phyloP scores from a whole-genome alignment of 2,888 invertebrate species.

The Buathra laborator region DNA sequence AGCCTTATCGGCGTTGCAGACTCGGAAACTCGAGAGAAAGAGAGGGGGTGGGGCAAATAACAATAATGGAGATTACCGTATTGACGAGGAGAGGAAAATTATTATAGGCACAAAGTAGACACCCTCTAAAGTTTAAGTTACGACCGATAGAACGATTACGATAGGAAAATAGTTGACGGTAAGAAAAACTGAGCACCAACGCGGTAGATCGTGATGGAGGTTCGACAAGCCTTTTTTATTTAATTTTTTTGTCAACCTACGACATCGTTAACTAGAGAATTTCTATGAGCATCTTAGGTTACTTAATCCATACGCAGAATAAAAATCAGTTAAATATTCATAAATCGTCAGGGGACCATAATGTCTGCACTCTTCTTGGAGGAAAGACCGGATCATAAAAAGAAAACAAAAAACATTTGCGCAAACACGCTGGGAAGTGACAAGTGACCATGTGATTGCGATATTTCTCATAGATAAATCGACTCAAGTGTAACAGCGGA shows the following conservation, averaged over 20 bases:
- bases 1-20: slow-evolving; percentile 30
- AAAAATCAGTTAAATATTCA: neutral
- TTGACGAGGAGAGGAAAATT: neutral
- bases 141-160: neutral
- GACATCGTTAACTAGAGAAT: slow-evolving; percentile 23
- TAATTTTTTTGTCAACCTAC: neutral
- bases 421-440: slow-evolving; percentile 80
- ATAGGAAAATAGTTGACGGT: neutral
- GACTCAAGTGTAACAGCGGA: slow-evolving; percentile 36
- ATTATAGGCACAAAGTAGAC: slow-evolving; percentile 61
- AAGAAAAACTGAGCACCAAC: neutral
- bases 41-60: neutral
- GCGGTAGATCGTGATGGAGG: neutral
- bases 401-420: slow-evolving; percentile 14
- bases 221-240: neutral
- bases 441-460: slow-evolving; percentile 83
- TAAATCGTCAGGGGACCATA: slow-evolving; percentile 44
- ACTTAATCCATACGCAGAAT: slow-evolving; percentile 29
- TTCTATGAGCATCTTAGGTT: slow-evolving; percentile 82
- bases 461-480: slow-evolving; percentile 73
- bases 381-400: slow-evolving; percentile 16
- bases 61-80: neutral
- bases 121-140: slow-evolving; percentile 63
- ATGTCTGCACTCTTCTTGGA: slow-evolving; percentile 71
- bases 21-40: neutral